These are phyloP conservation scores for Dinocampus coccinellae DNA, from an alignment of 2,888 invertebrate species.

Conservation along the genomic window DNA sequence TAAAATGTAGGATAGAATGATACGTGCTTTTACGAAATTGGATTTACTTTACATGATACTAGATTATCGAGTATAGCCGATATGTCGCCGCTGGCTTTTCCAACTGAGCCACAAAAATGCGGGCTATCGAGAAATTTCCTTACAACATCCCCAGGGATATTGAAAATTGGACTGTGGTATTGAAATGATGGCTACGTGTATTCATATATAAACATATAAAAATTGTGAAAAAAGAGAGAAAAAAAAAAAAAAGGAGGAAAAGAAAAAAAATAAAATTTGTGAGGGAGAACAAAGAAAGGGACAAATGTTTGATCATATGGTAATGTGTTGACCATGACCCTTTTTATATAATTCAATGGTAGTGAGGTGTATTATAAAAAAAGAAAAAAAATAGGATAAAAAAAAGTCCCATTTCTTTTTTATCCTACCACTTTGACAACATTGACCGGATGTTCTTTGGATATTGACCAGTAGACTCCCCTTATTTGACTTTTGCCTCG, in stretches of 20 bases:
- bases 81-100: slow-evolving; percentile 10
- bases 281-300: too few species aligned
- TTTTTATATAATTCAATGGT: neutral
- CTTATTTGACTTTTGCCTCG: neutral
- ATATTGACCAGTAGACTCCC: neutral
- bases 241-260: neutral
- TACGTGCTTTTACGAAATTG: slow-evolving; percentile 21
- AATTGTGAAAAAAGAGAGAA: neutral
- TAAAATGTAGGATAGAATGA: neutral
- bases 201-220: neutral
- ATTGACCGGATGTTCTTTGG: neutral
- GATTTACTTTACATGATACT: slow-evolving; percentile 7
- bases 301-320: neutral
- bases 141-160: neutral
- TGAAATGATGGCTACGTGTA: neutral
- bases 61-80: slow-evolving; percentile 17
- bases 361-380: neutral
- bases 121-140: neutral
- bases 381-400: too few species aligned
- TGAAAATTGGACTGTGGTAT: neutral
- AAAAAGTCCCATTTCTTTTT: neutral
- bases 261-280: neutral
- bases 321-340: neutral
- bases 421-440: neutral
- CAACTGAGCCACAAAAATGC: neutral